Conservation (phyloP, 2,797 vertebrate genomes). For the Hephaestus fuliginosus region DNA sequence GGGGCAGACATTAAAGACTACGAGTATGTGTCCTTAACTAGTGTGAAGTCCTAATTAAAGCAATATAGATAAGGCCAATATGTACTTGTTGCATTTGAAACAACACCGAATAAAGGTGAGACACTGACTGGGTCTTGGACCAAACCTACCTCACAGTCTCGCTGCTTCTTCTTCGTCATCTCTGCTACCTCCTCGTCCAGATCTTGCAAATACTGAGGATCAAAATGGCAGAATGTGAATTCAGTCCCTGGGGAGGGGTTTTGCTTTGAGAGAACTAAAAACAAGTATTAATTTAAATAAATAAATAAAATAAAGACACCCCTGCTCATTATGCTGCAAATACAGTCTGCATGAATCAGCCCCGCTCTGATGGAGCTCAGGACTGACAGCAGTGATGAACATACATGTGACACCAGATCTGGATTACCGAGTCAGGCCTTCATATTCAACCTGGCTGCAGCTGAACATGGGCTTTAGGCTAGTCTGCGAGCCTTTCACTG, state of each 20-base stretch:
- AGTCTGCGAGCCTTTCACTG: conserved; percentile 23
- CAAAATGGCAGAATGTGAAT: background rate
- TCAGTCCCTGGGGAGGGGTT: background rate
- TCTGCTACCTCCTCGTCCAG: conserved; percentile 91
- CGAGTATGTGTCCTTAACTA: background rate
- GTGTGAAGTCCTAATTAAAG: background rate
- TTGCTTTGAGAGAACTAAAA: background rate
- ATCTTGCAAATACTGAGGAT: conserved; percentile 90
- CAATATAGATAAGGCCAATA: too few species aligned
- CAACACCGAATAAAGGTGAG: background rate
- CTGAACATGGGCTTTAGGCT: background rate
- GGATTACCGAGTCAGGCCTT: background rate
- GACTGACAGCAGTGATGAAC: background rate
- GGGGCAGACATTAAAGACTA: background rate
- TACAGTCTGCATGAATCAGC: background rate
- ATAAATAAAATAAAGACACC: background rate
- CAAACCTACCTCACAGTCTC: conserved; percentile 84
- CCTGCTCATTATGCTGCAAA: background rate
- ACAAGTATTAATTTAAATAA: background rate
- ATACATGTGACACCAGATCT: background rate
- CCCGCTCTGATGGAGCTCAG: background rate
- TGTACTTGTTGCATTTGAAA: background rate
- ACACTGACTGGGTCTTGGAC: background rate
- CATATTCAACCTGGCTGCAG: background rate
- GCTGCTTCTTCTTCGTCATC: conserved; percentile 87